A percentile compares a stretch with the other conserved stretches of the same genome.
phyloP scores from a whole-genome alignment of 2,113 vertebrate genomes.

The Muntiacus muntjak region DNA sequence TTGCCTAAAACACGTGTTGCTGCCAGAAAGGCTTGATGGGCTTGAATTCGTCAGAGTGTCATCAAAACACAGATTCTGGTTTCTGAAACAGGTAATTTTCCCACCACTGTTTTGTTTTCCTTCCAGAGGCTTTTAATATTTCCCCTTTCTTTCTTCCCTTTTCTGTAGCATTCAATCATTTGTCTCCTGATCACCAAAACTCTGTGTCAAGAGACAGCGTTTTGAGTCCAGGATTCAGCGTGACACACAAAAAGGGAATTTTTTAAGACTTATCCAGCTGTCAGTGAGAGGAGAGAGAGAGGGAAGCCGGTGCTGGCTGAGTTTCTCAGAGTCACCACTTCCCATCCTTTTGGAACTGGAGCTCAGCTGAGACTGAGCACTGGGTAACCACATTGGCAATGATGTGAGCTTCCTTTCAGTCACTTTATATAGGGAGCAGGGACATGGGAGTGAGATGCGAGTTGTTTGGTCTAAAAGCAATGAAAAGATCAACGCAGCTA shows the following conservation, averaged over 20 bases:
- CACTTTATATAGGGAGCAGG: not conserved
- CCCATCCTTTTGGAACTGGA: not conserved
- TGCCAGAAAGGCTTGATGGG: not conserved
- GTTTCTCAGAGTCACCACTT: not conserved
- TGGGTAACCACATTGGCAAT: not conserved
- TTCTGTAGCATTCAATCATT: constrained; percentile 3
- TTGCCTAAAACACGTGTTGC: not conserved
- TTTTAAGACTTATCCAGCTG: constrained; percentile 10
- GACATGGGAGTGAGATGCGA: not conserved
- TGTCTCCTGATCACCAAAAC: constrained; percentile 38
- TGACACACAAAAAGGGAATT: not conserved
- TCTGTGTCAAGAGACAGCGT: not conserved
- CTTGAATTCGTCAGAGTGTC: not conserved
- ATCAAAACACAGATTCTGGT: constrained; percentile 39
- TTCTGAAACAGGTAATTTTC: constrained; percentile 55
- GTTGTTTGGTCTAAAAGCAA: not conserved
- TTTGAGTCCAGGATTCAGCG: not conserved
- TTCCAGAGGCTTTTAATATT: not conserved
- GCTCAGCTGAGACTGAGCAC: not conserved
- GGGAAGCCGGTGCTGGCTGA: not conserved
- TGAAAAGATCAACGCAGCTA: not conserved
- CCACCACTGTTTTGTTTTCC: constrained; percentile 33
- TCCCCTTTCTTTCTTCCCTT: constrained; percentile 27
- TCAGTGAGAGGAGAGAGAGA: not conserved
- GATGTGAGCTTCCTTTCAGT: not conserved